Conservation (phyloP, 2,797 vertebrate species). For the Gila robusta region DNA sequence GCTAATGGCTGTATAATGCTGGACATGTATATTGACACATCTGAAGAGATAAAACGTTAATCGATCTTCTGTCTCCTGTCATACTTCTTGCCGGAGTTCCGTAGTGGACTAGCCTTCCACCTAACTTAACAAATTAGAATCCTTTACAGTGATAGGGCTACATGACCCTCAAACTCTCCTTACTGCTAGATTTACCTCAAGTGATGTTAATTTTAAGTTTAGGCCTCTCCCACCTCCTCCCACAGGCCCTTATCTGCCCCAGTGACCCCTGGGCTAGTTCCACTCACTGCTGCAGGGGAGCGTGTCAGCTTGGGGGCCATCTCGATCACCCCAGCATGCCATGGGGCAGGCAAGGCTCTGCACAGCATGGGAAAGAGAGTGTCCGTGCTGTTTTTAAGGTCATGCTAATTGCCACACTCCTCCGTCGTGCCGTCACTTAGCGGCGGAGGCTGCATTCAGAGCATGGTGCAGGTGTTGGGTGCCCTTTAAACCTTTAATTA, state of each 20-base stretch:
- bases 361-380: slow-evolving; percentile 74
- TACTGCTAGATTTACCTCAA: slow-evolving; percentile 34
- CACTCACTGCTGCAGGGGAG: slow-evolving; percentile 54
- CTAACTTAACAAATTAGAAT: no score
- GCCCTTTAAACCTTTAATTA: slow-evolving; percentile 83
- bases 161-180: neutral
- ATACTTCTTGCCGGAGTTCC: no score
- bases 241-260: slow-evolving; percentile 57
- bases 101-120: no score
- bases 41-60: no score
- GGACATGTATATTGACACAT: no score
- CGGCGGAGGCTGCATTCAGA: slow-evolving; percentile 60
- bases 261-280: slow-evolving; percentile 72
- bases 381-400: slow-evolving; percentile 78
- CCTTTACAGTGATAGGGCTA: neutral
- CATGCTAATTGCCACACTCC: slow-evolving; percentile 82
- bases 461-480: slow-evolving; percentile 74
- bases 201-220: slow-evolving; percentile 69
- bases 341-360: slow-evolving; percentile 58
- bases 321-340: slow-evolving; percentile 60
- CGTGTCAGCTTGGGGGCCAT: slow-evolving; percentile 51
- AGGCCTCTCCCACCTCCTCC: slow-evolving; percentile 52
- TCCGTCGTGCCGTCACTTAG: slow-evolving; percentile 72
- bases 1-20: no score
- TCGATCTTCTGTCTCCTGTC: no score